A percentile compares a stretch with the other conserved stretches of the same genome.
These are phyloP conservation scores for Albula goreensis DNA, from an alignment of 2,113 vertebrate species.

Conservation along the genomic window DNA sequence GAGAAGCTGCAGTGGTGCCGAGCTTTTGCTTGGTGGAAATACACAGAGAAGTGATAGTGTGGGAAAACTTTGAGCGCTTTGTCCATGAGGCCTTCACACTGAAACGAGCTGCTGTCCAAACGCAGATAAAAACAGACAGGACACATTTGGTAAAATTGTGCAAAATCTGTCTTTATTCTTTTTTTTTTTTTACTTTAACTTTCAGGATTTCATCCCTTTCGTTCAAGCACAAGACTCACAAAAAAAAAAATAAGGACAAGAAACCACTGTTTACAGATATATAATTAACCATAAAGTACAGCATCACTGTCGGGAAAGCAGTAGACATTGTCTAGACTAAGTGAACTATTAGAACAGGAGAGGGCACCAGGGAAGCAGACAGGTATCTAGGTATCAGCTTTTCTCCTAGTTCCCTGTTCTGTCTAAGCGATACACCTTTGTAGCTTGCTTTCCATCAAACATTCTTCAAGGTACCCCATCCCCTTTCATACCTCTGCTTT, in stretches of 20 bases:
- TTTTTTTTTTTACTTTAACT: slow-evolving; percentile 34
- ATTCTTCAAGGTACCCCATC: slow-evolving; percentile 2
- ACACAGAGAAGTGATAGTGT: not conserved
- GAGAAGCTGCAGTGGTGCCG: not conserved
- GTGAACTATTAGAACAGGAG: slow-evolving; percentile 14
- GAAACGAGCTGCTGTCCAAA: not conserved
- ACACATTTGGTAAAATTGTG: slow-evolving; percentile 66
- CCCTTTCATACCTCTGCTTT: not conserved
- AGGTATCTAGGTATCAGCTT: not conserved
- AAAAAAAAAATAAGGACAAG: not conserved
- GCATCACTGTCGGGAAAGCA: slow-evolving; percentile 7
- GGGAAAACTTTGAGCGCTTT: not conserved
- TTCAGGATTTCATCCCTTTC: slow-evolving; percentile 16
- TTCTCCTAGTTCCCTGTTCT: not conserved
- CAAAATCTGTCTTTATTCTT: slow-evolving; percentile 72
- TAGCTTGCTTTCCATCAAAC: not conserved
- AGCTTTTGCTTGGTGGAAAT: not conserved
- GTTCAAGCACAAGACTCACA: slow-evolving; percentile 29
- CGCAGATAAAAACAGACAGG: slow-evolving; percentile 34
- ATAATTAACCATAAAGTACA: slow-evolving; percentile 26
- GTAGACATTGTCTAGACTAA: not conserved
- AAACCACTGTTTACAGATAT: slow-evolving; percentile 10
- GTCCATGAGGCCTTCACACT: not conserved
- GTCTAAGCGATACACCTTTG: not conserved
- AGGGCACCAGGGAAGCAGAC: not conserved